Percentiles rank a stretch among this genome's conserved stretches.
phyloP scores from a whole-genome alignment of 1,140 invertebrate species.

The Agrypnia vestita region DNA sequence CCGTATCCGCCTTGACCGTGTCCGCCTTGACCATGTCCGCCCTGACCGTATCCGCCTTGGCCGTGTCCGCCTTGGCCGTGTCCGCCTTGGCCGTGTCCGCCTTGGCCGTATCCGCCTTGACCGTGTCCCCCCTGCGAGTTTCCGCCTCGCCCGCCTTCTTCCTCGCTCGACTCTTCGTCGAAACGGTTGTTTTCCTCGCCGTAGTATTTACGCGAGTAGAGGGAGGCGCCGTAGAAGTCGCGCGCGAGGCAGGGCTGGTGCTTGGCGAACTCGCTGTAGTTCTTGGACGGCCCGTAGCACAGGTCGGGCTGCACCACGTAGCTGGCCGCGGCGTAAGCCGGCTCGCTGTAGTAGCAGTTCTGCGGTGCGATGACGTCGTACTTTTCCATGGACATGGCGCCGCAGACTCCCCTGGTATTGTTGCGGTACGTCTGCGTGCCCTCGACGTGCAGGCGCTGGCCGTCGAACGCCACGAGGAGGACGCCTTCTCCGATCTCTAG shows the following conservation, averaged over 20 bases:
- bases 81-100: constrained; percentile 8
- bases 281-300: constrained; percentile 65
- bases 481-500: constrained; percentile 70
- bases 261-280: constrained; percentile 65
- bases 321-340: constrained; percentile 73
- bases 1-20: too few species aligned
- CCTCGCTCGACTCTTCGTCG: background rate
- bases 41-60: too few species aligned
- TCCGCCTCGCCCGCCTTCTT: too few species aligned
- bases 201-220: constrained; percentile 59
- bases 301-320: constrained; percentile 71
- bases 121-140: too few species aligned
- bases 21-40: too few species aligned
- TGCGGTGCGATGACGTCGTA: constrained; percentile 76
- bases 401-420: constrained; percentile 77
- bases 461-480: constrained; percentile 74
- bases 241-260: constrained; percentile 64
- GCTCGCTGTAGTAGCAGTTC: constrained; percentile 71
- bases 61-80: constrained; percentile 36
- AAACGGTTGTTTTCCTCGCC: constrained; percentile 41
- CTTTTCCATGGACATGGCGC: constrained; percentile 75
- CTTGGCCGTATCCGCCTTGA: too few species aligned
- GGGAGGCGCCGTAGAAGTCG: constrained; percentile 67
- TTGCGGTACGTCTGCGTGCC: constrained; percentile 69
- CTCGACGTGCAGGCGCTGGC: constrained; percentile 69